Evolutionary conservation across 2,888 invertebrate genomes (phyloP), one percentile per base, ranked within the genome.

Genomic region (Dynastes hyllus): DNA sequence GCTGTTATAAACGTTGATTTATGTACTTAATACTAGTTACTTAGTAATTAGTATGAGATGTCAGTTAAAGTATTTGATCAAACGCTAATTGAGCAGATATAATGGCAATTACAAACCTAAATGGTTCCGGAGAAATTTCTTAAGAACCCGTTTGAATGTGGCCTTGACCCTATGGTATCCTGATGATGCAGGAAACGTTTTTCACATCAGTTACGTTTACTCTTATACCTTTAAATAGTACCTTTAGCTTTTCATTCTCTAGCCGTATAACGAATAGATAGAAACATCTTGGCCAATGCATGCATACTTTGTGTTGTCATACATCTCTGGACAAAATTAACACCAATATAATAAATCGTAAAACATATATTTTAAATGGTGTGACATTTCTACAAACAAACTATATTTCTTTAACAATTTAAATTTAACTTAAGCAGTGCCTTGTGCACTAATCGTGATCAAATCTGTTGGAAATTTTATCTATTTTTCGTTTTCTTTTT

Each of bases 91-190:
- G 73, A 58, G 51, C 55, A 37, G 73, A 73, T 58, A 58, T 73
- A 73, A 73, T 73, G 73, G 58, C 73, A 73, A 73, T 73, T 73
- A 73, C 58, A 58, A 37, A 22, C 58, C 2, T 58, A 69, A 73
- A 40, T 37, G 40, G 58, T 73, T 73, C 58, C 73, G 73, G 55
- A 73, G 73, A 73, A 73, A 73, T 27, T 73, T 58, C 58, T 73
- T 22, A 58, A 73, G 71, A 73, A 73, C 73, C 22, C 73, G 73
- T 73, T 73, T 58, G 58, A 16, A 73, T 11, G 40, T 13, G 58
- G 22, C 73, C 73, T 73, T 73, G 71, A 71, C 71, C 71, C 11
- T 58, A 16, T 58, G 71, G 58, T 37, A 40, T 55, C 37, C 32
- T 71, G 32, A 29, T 71, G 37, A 55, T 71, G 58, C 53, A 71